Base-by-base conservation (phyloP, 2,888 invertebrate genomes). In the Parnassius apollo region DNA sequence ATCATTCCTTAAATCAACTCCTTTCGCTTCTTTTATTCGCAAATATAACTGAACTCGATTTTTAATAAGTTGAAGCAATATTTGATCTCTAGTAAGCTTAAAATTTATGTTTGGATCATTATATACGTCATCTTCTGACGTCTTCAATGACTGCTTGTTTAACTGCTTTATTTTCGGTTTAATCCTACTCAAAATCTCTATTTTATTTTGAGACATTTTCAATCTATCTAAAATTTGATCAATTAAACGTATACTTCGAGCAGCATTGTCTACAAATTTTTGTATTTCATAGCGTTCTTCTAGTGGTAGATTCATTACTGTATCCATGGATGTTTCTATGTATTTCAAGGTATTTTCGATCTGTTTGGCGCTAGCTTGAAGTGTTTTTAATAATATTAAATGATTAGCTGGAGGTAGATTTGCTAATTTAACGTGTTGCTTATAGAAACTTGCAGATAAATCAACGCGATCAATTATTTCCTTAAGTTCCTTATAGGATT, bases 41-140 rank as follows among this genome's bases (percentile, higher is more conserved):
- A 88, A 66, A 62, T 82, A 89, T 2, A 75, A 60, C 49, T 73
- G 65, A 52, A 88, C 72, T 35, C 87, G 81, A 66, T 88, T 89
- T 65, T 72, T 83, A 9, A 91, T 88, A 2, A 91, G 65, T 61
- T 87, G 87, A 64, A 78, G 82, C 9, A 88, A 66, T n/a, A 89
- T 76, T 72, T 84, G 78, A 58, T 83, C 78, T 72, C 82, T 82
- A 1, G 79, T 76, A 42, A 88, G 48, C 68, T 76, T 83, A n/a
- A 77, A 62, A 46, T 65, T 66, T 12, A n/a, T 35, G 9, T 42
- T 42, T 2, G 25, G 42, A 35, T 35, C 11, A 45, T 52, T 45
- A 9, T 50, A 44, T 7, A 22, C 42, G 18, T 42, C 42, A n/a
- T 46, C 25, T 22, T 46, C 52, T 18, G 57, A 18, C 22, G 35